A percentile compares a stretch with the other conserved stretches of the same genome.
Evolutionary conservation across 2,888 invertebrate genomes (phyloP).

Genomic region (Oligia fasciuncula): DNA sequence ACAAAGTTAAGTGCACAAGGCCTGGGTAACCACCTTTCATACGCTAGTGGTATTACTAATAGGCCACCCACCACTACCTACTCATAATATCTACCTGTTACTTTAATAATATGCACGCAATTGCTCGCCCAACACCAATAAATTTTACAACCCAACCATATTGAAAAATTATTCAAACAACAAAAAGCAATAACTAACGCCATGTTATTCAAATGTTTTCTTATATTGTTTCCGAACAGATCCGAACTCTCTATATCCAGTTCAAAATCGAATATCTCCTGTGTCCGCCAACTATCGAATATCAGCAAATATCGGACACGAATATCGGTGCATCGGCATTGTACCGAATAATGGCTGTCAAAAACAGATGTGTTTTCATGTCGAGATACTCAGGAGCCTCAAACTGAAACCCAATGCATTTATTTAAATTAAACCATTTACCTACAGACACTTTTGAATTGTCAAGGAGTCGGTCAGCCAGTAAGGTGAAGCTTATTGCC

Average conservation of each 20-base stretch:
- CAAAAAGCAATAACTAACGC: conserved; percentile 22
- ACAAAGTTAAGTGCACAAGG: neutral
- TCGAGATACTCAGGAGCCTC: no score
- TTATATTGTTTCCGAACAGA: conserved; percentile 4
- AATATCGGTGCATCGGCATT: conserved; percentile 1
- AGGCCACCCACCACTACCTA: no score
- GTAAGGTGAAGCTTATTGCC: neutral
- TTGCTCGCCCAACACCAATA: neutral
- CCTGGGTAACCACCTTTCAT: no score
- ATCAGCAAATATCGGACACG: conserved; percentile 4
- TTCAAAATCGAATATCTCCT: conserved; percentile 29
- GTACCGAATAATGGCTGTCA: conserved; percentile 26
- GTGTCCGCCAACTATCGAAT: conserved; percentile 5
- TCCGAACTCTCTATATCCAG: neutral
- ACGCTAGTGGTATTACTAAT: neutral
- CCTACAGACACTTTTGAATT: neutral
- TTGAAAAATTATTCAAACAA: conserved; percentile 9
- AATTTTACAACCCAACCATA: neutral
- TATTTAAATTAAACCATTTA: neutral
- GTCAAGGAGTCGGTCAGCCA: no score
- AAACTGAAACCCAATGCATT: neutral
- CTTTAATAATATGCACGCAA: neutral
- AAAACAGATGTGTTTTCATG: conserved; percentile 13
- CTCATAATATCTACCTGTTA: neutral
- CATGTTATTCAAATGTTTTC: conserved; percentile 26